Evolutionary conservation across 1,140 invertebrate species (phyloP).

Genomic region (Tetraneura akinire): DNA sequence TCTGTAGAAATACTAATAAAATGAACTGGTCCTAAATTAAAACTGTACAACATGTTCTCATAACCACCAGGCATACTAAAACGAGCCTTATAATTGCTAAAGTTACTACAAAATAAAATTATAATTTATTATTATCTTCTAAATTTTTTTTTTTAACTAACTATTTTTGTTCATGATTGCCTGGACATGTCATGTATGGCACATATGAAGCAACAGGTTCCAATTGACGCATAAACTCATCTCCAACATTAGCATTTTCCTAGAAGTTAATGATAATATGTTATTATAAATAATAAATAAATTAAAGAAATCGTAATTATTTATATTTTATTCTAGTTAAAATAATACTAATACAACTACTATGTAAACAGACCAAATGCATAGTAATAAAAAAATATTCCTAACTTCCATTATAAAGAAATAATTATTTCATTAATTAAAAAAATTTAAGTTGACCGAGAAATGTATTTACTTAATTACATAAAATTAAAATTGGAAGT

Average conservation of each 20-base stretch:
- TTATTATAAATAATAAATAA: background rate
- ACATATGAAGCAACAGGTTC: slow-evolving; percentile 82
- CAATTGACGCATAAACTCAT: slow-evolving; percentile 89
- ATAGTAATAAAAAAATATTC: no score
- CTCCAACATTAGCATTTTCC: slow-evolving; percentile 62
- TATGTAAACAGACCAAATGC: no score
- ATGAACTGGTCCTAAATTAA: slow-evolving; percentile 88
- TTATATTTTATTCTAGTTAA: background rate
- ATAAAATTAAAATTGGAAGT: no score
- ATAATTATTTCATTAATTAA: no score
- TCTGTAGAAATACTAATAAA: slow-evolving; percentile 92
- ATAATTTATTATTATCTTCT: background rate
- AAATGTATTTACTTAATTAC: no score
- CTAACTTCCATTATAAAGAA: no score
- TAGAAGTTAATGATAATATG: background rate
- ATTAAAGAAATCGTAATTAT: background rate
- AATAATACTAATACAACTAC: no score
- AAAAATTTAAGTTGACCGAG: no score
- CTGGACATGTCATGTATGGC: slow-evolving; percentile 90
- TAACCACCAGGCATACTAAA: slow-evolving; percentile 84
- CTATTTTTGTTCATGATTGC: slow-evolving; percentile 87
- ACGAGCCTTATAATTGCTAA: slow-evolving; percentile 79
- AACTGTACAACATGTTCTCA: slow-evolving; percentile 84
- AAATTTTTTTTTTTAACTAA: slow-evolving; percentile 61
- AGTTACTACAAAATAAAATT: slow-evolving; percentile 71